Evolutionary conservation across 2,888 invertebrate genomes (phyloP).

Genomic region (Agriotes lineatus): DNA sequence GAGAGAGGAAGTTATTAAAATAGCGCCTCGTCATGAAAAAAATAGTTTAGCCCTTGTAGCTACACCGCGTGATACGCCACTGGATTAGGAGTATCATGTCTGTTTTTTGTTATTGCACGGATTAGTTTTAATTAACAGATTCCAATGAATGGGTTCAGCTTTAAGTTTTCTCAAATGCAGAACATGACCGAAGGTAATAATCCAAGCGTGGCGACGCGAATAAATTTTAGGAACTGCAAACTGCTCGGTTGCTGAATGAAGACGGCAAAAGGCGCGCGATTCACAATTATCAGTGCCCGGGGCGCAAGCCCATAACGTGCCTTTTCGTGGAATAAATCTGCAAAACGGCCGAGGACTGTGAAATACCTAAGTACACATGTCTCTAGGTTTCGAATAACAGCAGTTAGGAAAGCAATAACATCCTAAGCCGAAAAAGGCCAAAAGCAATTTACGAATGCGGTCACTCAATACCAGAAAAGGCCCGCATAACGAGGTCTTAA

Average conservation of each 20-base stretch:
- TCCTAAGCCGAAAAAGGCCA: conserved; percentile 49
- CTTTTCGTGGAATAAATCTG: conserved; percentile 19
- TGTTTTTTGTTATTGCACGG: neutral
- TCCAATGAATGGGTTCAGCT: neutral
- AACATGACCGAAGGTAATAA: neutral
- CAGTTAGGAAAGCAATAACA: conserved; percentile 50
- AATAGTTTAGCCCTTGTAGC: too few relatives aligned
- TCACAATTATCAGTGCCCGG: neutral
- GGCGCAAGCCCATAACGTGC: neutral
- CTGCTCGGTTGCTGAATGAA: neutral
- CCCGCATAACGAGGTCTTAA: conserved; percentile 50
- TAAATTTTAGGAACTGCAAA: conserved; percentile 7
- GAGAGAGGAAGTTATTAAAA: too few relatives aligned
- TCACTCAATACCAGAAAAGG: conserved; percentile 50
- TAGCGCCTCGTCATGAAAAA: too few relatives aligned
- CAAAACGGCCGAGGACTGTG: conserved; percentile 20
- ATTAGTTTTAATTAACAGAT: too few relatives aligned
- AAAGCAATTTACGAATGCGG: conserved; percentile 51
- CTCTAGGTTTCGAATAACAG: conserved; percentile 49
- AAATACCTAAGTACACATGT: conserved; percentile 36
- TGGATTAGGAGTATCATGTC: neutral
- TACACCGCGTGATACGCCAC: neutral
- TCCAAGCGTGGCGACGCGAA: conserved; percentile 1
- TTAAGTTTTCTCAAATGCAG: neutral
- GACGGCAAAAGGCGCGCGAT: too few relatives aligned